Base-by-base conservation (phyloP, 1,140 invertebrate species). In the Zaprionus tsacasi region DNA sequence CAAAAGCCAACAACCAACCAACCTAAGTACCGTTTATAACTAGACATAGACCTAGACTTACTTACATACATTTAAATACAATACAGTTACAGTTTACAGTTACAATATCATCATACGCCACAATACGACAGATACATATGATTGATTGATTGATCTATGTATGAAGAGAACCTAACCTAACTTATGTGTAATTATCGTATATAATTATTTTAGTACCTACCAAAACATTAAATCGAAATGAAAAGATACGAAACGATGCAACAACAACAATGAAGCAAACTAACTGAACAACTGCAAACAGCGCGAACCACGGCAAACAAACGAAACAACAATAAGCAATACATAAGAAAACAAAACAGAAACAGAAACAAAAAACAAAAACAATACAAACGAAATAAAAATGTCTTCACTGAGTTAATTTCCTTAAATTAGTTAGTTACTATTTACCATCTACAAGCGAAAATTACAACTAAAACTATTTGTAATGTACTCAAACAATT, bases 1-100 rank as follows among this genome's bases (percentile, higher is more conserved):
- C 85, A 89, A 89, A 89, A 89, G 85, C 85, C 85, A 89, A 89
- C 85, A 89, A 89, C 85, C 86, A 89, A 89, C 85, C 85, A 89
- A 89, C 85, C 86, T 89, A 89, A 90, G 86, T 89, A 89, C 85
- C 85, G 86, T 65, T 89, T 79, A 90, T 76, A 81, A 50, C 70
- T 90, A 89, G 78, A 88, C 75, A 89, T 89, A 83, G 59, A 76
- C 56, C 58, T 63, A 60, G 38, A 63, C 58, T 65, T 17, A 63
- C 58, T 65, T 17, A 67, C 36, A 65, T 57, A 57, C 38, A 36
- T 1, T 21, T 1, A 21, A 21, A 21, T 56, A 65, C 63, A 57
- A 12, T 50, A 50, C 10, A 52, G 17, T 11, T 48, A 48, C 8
- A 52, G 21, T 21, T 21, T 71, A 79, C 61, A 81, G 72, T 67